Conservation (phyloP, 1,140 invertebrate genomes). For the Platorchestia sp. region DNA sequence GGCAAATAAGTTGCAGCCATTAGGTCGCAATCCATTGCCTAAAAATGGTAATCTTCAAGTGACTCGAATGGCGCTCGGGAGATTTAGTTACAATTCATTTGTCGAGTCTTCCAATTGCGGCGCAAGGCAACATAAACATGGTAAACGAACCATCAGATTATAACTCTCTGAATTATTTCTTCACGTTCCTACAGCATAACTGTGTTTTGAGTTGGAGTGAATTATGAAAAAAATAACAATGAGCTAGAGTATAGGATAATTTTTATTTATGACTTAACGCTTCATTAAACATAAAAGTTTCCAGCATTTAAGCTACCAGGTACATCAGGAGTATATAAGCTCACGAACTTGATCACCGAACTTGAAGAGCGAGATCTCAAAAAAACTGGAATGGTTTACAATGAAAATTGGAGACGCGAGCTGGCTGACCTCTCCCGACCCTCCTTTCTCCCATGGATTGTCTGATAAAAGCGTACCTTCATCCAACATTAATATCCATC, state of each 20-base stretch:
- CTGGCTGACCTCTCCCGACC: not conserved
- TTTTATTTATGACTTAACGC: not conserved
- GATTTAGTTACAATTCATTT: not conserved
- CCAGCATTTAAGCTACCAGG: not conserved
- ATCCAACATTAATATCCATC: conserved; percentile 40
- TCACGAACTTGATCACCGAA: not conserved
- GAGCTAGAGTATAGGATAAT: not conserved
- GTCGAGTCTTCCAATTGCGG: not conserved
- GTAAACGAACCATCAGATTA: not conserved
- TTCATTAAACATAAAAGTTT: not conserved
- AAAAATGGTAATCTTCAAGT: not conserved
- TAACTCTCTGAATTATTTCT: not conserved
- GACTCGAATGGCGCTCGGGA: not conserved
- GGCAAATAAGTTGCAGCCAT: not conserved
- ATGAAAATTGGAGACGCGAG: not conserved
- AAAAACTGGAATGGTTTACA: not conserved
- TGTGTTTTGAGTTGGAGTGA: not conserved
- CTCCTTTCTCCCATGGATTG: not conserved
- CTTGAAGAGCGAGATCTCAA: not conserved
- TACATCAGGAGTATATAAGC: not conserved
- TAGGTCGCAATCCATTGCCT: not conserved
- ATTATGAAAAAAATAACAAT: no score
- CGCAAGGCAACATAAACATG: not conserved
- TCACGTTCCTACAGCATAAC: not conserved
- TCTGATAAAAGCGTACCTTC: conserved; percentile 2